These are phyloP conservation scores for Sycophaga agraensis DNA, from an alignment of 1,140 invertebrate species.

Conservation along the genomic window DNA sequence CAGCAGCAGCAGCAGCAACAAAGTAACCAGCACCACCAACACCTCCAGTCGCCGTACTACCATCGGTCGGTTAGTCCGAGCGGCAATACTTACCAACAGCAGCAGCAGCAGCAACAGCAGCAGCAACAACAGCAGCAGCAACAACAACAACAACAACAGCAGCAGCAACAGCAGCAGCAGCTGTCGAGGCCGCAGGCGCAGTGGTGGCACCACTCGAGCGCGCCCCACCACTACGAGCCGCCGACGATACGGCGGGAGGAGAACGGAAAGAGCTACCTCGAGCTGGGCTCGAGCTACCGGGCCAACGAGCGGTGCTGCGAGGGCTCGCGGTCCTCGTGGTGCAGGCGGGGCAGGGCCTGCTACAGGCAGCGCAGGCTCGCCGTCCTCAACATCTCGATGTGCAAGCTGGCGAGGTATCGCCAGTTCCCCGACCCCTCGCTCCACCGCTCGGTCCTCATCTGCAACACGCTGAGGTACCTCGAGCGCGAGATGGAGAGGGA, in stretches of 20 bases:
- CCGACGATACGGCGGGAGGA: conserved; percentile 84
- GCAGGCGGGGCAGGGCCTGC: conserved; percentile 70
- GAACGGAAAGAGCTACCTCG: conserved; percentile 87
- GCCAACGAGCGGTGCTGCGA: conserved; percentile 71
- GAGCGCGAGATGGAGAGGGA: conserved; percentile 89
- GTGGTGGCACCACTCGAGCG: conserved; percentile 44
- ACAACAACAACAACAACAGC: conserved; percentile 34
- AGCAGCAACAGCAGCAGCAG: conserved; percentile 36
- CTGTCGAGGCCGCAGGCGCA: conserved; percentile 37
- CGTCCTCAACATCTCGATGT: conserved; percentile 89
- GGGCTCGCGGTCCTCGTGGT: conserved; percentile 73
- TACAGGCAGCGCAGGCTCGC: conserved; percentile 83
- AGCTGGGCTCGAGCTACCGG: conserved; percentile 70
- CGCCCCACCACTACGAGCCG: conserved; percentile 63
- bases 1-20: not conserved
- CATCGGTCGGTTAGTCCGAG: not conserved
- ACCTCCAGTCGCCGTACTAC: no score
- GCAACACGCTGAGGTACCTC: conserved; percentile 87
- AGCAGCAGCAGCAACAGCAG: conserved; percentile 20
- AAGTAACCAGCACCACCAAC: not conserved
- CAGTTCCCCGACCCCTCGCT: conserved; percentile 87
- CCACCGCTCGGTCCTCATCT: conserved; percentile 90
- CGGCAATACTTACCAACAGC: not conserved
- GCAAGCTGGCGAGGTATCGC: conserved; percentile 84
- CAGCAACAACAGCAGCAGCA: not conserved